Percentiles rank a stretch among this genome's conserved stretches.
Evolutionary conservation across 2,113 vertebrate genomes (phyloP).

Genomic region (Bubalus kerabau): DNA sequence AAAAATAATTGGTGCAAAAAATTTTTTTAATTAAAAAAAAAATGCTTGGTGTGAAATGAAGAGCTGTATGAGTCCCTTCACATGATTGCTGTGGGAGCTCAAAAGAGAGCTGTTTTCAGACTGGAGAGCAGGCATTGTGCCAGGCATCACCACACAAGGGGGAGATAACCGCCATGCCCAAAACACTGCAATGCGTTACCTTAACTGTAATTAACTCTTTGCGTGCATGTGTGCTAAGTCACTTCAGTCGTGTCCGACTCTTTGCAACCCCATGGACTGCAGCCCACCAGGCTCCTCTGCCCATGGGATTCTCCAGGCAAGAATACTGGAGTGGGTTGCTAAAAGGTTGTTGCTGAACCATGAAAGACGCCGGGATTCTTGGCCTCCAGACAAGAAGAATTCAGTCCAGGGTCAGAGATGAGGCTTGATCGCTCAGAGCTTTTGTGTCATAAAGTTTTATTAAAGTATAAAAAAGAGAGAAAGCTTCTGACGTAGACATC

Average conservation of each 20-base stretch:
- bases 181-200: fast-evolving
- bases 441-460: background rate
- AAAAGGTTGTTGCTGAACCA: background rate
- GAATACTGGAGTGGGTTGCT: background rate
- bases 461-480: background rate
- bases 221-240: fast-evolving
- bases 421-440: background rate
- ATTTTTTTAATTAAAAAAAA: background rate
- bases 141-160: fast-evolving
- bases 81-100: fast-evolving
- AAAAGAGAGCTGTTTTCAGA: background rate
- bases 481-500: background rate
- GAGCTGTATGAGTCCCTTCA: background rate
- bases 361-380: fast-evolving
- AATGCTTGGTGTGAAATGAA: background rate
- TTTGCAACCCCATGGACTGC: fast-evolving
- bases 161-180: background rate
- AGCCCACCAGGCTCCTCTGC: background rate
- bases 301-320: background rate
- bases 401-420: background rate
- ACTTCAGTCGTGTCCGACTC: background rate
- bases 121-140: background rate
- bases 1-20: background rate
- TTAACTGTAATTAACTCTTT: background rate
- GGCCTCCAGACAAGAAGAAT: background rate